These are phyloP conservation scores for Crotalus horridus DNA, from an alignment of 2,113 vertebrate species.

Conservation along the genomic window DNA sequence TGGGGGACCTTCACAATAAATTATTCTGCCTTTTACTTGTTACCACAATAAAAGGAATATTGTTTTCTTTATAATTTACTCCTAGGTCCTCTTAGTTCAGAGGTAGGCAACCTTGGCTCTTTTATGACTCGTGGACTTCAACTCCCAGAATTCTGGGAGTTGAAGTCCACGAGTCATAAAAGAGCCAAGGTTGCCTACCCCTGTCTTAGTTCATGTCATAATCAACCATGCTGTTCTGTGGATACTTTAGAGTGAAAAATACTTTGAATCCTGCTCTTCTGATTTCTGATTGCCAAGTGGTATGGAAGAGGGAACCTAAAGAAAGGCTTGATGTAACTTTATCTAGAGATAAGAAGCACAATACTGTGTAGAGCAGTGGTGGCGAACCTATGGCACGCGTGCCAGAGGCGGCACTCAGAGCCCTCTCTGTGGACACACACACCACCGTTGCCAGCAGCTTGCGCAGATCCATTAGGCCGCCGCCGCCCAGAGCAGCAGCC, in stretches of 20 bases:
- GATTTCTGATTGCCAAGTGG: background rate
- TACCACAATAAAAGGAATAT: background rate
- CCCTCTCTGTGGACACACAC: too few species aligned
- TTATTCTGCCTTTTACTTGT: background rate
- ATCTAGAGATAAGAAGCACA: slow-evolving; percentile 25
- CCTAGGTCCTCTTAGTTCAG: background rate
- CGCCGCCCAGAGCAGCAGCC: too few species aligned
- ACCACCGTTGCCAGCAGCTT: too few species aligned
- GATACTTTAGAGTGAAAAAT: background rate
- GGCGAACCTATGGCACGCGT: too few species aligned
- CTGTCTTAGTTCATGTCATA: background rate
- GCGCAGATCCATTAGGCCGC: too few species aligned
- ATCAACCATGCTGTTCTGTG: background rate
- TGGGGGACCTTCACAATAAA: background rate
- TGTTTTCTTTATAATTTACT: background rate
- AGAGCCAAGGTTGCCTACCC: too few species aligned
- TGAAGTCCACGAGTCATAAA: too few species aligned
- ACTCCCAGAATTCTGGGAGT: too few species aligned
- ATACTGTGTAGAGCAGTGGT: background rate
- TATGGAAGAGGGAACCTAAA: slow-evolving; percentile 13
- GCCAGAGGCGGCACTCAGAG: too few species aligned
- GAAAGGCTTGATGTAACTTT: slow-evolving; percentile 14
- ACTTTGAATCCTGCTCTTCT: background rate
- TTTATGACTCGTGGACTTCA: too few species aligned
- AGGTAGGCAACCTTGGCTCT: too few species aligned